Evolutionary conservation across 2,113 vertebrate genomes (phyloP).

Genomic region (Syngnathoides biaculeatus): DNA sequence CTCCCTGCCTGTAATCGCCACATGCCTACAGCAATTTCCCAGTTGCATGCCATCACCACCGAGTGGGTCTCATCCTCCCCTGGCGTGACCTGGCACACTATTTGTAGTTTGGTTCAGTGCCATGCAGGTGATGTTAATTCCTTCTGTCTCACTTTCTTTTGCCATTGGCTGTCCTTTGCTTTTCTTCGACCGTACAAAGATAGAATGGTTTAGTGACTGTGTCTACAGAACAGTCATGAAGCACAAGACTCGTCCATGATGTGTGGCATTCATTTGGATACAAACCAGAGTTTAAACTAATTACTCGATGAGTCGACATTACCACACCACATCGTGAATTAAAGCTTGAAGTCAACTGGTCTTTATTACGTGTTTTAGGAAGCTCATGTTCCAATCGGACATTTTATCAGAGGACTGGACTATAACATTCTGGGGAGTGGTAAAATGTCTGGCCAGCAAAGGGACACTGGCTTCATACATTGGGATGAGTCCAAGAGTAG

Average conservation of each 20-base stretch:
- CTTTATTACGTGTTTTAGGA: too few relatives aligned
- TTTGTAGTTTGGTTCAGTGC: conserved; percentile 53
- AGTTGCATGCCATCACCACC: conserved; percentile 20
- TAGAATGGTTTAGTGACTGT: conserved; percentile 56
- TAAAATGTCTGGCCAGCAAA: too few relatives aligned
- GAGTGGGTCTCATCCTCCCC: conserved; percentile 35
- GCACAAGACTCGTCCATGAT: not conserved
- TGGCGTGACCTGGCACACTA: conserved; percentile 50
- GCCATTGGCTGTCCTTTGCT: conserved; percentile 54
- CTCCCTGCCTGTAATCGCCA: conserved; percentile 31
- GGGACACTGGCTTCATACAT: too few relatives aligned
- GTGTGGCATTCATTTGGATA: not conserved
- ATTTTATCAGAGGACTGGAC: not conserved
- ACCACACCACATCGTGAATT: too few relatives aligned
- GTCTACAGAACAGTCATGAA: conserved; percentile 12
- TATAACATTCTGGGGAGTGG: not conserved
- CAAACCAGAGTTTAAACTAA: not conserved
- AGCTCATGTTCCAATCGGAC: too few relatives aligned
- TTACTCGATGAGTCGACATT: not conserved
- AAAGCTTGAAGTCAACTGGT: not conserved
- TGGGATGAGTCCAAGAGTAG: too few relatives aligned
- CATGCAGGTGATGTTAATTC: conserved; percentile 66
- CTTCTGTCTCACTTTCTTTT: conserved; percentile 60
- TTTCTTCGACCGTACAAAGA: conserved; percentile 50
- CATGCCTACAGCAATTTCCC: conserved; percentile 34